These are phyloP conservation scores for Chelmon rostratus DNA, from an alignment of 2,797 vertebrate genomes.

Conservation along the genomic window DNA sequence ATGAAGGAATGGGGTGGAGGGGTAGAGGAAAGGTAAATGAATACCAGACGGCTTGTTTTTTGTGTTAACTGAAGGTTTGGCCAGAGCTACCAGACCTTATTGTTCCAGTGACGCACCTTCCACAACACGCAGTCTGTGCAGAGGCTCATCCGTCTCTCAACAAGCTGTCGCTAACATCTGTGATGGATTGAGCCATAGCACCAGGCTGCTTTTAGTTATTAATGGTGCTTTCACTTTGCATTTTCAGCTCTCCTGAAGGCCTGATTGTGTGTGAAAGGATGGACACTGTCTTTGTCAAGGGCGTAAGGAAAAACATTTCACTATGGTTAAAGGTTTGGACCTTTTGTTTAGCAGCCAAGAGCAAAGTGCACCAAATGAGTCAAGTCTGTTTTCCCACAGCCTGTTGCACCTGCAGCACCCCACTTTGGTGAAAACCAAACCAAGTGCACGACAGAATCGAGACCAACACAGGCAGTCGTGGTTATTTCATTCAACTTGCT, in stretches of 20 bases:
- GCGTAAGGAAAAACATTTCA: neutral
- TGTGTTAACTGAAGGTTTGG: slow-evolving; percentile 66
- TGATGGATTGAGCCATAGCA: slow-evolving; percentile 34
- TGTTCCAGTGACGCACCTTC: slow-evolving; percentile 50
- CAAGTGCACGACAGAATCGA: neutral
- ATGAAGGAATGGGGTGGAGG: slow-evolving; percentile 52
- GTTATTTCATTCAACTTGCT: neutral
- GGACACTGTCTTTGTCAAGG: neutral
- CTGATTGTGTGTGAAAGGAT: slow-evolving; percentile 12
- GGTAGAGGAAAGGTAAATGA: slow-evolving; percentile 74
- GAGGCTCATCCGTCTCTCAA: slow-evolving; percentile 55
- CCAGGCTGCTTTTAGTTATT: slow-evolving; percentile 28
- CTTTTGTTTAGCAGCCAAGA: slow-evolving; percentile 18
- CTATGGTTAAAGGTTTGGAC: neutral
- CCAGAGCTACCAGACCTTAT: slow-evolving; percentile 60
- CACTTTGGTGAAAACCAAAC: neutral
- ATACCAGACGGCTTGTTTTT: slow-evolving; percentile 64
- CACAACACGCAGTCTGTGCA: slow-evolving; percentile 31
- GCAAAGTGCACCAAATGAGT: slow-evolving; percentile 27
- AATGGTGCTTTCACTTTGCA: slow-evolving; percentile 22
- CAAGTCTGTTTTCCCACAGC: slow-evolving; percentile 23
- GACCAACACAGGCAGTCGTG: neutral
- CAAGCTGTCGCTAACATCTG: slow-evolving; percentile 42
- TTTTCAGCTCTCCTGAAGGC: slow-evolving; percentile 10
- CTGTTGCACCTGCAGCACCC: slow-evolving; percentile 18